A percentile compares a stretch with the other conserved stretches of the same genome.
Conservation (phyloP, 2,113 vertebrate genomes). For the Ondatra zibethicus region DNA sequence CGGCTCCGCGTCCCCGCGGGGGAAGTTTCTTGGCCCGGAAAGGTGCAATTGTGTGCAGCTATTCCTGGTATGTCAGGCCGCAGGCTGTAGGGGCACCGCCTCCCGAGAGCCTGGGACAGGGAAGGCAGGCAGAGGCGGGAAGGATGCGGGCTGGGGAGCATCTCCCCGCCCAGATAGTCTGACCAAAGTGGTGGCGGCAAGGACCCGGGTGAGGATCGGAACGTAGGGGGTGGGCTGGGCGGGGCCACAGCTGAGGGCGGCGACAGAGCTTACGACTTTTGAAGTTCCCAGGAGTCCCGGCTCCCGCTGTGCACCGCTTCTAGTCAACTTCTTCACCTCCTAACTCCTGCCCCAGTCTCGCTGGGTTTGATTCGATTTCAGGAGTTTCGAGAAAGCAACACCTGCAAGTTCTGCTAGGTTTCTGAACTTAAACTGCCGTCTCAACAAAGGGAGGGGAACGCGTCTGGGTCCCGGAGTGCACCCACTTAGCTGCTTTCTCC, state of each 20-base stretch:
- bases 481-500: background rate
- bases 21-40: conserved; percentile 64
- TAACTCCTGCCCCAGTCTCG: background rate
- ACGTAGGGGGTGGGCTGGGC: conserved; percentile 27
- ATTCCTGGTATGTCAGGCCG: conserved; percentile 73
- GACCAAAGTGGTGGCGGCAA: conserved; percentile 46
- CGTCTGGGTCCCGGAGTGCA: background rate
- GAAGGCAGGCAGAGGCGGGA: background rate
- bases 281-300: conserved; percentile 7
- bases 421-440: background rate
- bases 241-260: conserved; percentile 61
- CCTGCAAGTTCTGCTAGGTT: conserved; percentile 50
- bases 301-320: background rate
- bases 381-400: background rate
- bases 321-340: background rate
- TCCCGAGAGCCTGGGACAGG: background rate
- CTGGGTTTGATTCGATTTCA: background rate
- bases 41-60: conserved; percentile 74
- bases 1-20: background rate
- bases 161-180: conserved; percentile 25
- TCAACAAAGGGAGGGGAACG: conserved; percentile 22
- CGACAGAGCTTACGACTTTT: conserved; percentile 46
- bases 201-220: background rate
- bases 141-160: conserved; percentile 22
- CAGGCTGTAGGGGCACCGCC: conserved; percentile 6